Evolutionary conservation across 2,888 invertebrate genomes (phyloP), one percentile per base, ranked within the genome.

Genomic region (Archaeoteleia sp.): DNA sequence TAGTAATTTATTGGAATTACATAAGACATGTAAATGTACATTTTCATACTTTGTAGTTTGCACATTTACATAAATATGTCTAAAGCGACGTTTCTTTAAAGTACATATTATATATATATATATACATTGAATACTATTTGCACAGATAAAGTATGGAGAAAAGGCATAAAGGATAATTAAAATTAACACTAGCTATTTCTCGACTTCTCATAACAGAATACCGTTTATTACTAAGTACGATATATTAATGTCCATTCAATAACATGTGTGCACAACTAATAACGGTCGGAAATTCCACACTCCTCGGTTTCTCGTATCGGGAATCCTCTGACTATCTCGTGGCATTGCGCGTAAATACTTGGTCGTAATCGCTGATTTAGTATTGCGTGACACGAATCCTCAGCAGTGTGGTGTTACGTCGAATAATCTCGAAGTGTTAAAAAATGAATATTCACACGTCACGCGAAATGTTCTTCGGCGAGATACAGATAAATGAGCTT

Each of bases 261-360:
- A 53, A 42, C 23, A 29, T 39, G 34, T 15, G 15, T 10, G 25
- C 17, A 53, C 23, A 13, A 13, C 42, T 29, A 27, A 34, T 53
- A 53, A 53, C 42, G 53, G 53, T 53, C 12, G 53, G 27, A 39
- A 17, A 39, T 20, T 37, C 15, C 17, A 27, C 20, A 29, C 13
- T 25, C 14, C 42, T 27, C 14, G 42, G 27, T 42, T 25, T 25
- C 27, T 42, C 14, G 42, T 25, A 27, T 27, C 27, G 12, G 42
- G 27, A 42, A 42, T 42, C 9, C 23, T 39, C 7, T 9, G 14
- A 20, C 42, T 42, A 12, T 42, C 42, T 15, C 15, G 15, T 17
- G 17, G 30, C 30, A 45, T 29, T 45, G 42, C 42, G 13, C 42
- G 45, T 29, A 53, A 53, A 30, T 32, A 32, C 40, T 53, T 40